Conservation (phyloP, 1,140 invertebrate genomes). For the Apis mellifera region DNA sequence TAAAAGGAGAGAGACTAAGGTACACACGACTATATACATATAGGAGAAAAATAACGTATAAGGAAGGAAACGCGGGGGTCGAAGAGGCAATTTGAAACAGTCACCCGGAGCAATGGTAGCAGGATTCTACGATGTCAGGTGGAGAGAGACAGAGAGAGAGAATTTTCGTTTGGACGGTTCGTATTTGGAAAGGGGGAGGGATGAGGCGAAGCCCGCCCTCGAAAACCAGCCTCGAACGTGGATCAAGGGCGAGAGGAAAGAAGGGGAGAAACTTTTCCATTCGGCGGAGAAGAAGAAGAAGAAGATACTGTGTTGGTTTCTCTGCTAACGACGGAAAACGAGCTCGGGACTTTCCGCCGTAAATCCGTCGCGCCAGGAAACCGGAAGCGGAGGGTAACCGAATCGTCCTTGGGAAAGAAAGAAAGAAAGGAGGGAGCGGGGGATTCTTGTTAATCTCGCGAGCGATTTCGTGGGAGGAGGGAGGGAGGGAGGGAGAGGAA, state of each 20-base stretch:
- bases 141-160: slow-evolving; percentile 30
- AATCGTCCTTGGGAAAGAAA: slow-evolving; percentile 5
- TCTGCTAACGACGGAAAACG: slow-evolving; percentile 61
- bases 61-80: neutral
- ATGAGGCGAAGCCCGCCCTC: neutral
- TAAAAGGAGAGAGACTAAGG: too few relatives aligned
- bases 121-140: neutral
- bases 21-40: too few relatives aligned
- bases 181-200: too few relatives aligned
- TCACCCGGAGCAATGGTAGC: neutral
- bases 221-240: neutral
- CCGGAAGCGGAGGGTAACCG: slow-evolving; percentile 31
- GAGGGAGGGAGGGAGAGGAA: slow-evolving; percentile 9
- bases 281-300: too few relatives aligned
- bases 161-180: slow-evolving; percentile 33
- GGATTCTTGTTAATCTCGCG: slow-evolving; percentile 21
- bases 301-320: slow-evolving; percentile 30
- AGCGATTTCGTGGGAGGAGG: neutral
- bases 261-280: slow-evolving; percentile 62
- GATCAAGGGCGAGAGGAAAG: neutral
- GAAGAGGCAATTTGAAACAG: neutral
- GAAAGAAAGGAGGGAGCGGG: neutral
- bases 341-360: slow-evolving; percentile 45
- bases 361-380: slow-evolving; percentile 62
- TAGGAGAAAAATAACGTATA: neutral